These are phyloP conservation scores for Mystacornis crossleyi DNA, from an alignment of 2,113 vertebrate species.

Conservation along the genomic window DNA sequence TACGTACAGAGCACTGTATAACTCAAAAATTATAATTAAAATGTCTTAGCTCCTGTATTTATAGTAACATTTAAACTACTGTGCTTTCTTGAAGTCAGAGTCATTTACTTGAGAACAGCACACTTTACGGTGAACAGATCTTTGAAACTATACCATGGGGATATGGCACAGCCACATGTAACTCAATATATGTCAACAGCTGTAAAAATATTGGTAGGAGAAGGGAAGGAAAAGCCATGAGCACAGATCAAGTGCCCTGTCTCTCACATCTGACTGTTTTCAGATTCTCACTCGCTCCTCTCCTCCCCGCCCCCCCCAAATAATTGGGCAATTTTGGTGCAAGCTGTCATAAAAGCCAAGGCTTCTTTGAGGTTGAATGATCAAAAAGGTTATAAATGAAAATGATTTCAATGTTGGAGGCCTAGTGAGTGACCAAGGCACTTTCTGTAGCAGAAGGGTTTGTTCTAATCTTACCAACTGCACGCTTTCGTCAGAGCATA, in stretches of 20 bases:
- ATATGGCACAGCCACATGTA: slow-evolving; percentile 85
- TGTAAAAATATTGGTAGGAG: slow-evolving; percentile 87
- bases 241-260: slow-evolving; percentile 76
- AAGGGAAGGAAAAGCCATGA: slow-evolving; percentile 74
- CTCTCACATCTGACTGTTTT: slow-evolving; percentile 75
- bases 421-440: slow-evolving; percentile 81
- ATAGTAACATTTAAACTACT: slow-evolving; percentile 88
- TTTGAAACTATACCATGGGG: slow-evolving; percentile 81
- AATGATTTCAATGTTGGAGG: slow-evolving; percentile 80
- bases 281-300: slow-evolving; percentile 60
- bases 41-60: slow-evolving; percentile 86
- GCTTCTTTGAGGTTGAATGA: slow-evolving; percentile 85
- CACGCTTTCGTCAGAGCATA: slow-evolving; percentile 80
- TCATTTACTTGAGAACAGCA: slow-evolving; percentile 83
- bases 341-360: slow-evolving; percentile 79
- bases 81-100: slow-evolving; percentile 81
- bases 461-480: slow-evolving; percentile 87
- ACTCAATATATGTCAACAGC: slow-evolving; percentile 92
- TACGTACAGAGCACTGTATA: slow-evolving; percentile 76
- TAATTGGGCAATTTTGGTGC: slow-evolving; percentile 83
- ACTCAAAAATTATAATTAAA: slow-evolving; percentile 90
- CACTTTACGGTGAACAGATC: slow-evolving; percentile 89
- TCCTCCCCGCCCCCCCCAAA: slow-evolving; percentile 35
- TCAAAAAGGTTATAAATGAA: slow-evolving; percentile 87
- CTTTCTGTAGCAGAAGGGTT: slow-evolving; percentile 78